Evolutionary conservation across 2,113 vertebrate genomes (phyloP).

Genomic region (Rhinolophus sinicus): DNA sequence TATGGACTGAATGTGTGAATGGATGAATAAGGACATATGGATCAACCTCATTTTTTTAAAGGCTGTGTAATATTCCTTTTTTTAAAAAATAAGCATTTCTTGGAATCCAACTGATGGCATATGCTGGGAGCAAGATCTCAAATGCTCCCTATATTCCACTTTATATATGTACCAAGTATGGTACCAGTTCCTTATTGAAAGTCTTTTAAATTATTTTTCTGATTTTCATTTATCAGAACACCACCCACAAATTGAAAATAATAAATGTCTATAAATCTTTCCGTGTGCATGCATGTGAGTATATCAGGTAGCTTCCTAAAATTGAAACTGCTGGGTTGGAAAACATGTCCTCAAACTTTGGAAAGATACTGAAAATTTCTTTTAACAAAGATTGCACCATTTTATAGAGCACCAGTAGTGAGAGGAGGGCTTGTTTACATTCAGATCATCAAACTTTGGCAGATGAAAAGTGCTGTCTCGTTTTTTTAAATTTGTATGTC

Average conservation of each 20-base stretch:
- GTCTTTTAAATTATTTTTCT: background rate
- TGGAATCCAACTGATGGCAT: too few relatives aligned
- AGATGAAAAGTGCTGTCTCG: background rate
- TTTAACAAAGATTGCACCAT: background rate
- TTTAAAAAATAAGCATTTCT: too few relatives aligned
- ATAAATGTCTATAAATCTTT: background rate
- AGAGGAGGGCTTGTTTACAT: background rate
- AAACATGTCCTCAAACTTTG: background rate
- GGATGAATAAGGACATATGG: background rate
- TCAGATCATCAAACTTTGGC: background rate
- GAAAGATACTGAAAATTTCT: background rate
- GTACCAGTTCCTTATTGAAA: background rate
- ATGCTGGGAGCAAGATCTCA: too few relatives aligned
- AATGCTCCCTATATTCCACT: background rate
- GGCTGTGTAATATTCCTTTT: background rate
- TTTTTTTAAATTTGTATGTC: background rate
- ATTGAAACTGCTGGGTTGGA: background rate
- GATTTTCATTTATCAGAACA: background rate
- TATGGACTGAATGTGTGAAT: background rate
- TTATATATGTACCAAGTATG: background rate
- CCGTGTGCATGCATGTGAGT: background rate
- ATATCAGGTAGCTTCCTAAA: background rate
- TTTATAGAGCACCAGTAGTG: background rate
- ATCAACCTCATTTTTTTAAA: conserved; percentile 18
- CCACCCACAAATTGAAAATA: background rate